A percentile compares a stretch with the other conserved stretches of the same genome.
Evolutionary conservation across 2,113 vertebrate genomes (phyloP).

Genomic region (Toxotes chatareus): DNA sequence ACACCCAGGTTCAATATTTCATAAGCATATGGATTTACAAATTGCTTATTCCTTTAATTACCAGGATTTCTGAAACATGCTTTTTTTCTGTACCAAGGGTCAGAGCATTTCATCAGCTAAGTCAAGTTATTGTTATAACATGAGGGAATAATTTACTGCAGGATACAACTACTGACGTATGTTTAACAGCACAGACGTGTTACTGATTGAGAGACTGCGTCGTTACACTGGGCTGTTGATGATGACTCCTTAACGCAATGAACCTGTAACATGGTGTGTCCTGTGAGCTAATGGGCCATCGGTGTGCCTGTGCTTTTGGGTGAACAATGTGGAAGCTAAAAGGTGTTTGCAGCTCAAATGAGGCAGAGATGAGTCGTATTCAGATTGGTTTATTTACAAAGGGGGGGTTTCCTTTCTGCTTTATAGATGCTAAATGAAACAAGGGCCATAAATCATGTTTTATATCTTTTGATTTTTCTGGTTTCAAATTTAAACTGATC

Average conservation of each 20-base stretch:
- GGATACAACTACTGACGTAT: conserved; percentile 32
- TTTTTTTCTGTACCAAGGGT: background rate
- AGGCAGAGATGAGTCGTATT: background rate
- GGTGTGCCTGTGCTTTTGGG: background rate
- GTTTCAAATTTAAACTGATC: background rate
- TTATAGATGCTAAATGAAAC: background rate
- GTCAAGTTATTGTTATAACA: conserved; percentile 12
- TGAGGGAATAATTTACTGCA: conserved; percentile 47
- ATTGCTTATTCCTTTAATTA: background rate
- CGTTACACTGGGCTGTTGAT: background rate
- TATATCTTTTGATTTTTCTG: background rate
- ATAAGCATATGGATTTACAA: background rate
- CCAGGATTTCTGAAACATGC: background rate
- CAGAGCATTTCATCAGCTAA: background rate
- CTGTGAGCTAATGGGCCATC: conserved; percentile 10
- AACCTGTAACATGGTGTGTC: background rate
- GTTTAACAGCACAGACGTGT: conserved; percentile 44
- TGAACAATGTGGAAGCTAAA: background rate
- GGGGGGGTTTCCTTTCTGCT: background rate
- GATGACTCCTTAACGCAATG: conserved; percentile 25
- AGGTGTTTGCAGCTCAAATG: conserved; percentile 1
- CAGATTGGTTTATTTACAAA: background rate
- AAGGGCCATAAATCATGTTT: background rate
- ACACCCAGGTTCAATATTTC: background rate
- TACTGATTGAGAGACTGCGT: conserved; percentile 1